These are phyloP conservation scores for Paracentrotus lividus DNA, from an alignment of 53 echinoderm and acorn worm species.

Conservation along the genomic window DNA sequence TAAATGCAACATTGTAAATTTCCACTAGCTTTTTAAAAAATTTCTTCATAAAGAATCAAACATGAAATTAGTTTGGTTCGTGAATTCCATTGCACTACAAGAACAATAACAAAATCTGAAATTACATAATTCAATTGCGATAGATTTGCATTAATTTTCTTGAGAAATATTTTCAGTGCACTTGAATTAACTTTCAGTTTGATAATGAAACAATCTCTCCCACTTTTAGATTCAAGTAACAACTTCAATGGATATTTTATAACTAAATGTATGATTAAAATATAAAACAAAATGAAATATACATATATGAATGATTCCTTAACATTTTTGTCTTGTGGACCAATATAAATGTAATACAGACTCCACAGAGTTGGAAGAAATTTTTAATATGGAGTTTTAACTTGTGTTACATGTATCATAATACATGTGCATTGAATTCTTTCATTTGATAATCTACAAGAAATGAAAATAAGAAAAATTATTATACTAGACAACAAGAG, in stretches of 20 bases:
- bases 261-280: too few relatives aligned
- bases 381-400: neutral
- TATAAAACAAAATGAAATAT: too few relatives aligned
- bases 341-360: neutral
- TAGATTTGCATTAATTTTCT: neutral
- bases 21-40: neutral
- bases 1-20: neutral
- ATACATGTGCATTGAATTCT: neutral
- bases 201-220: neutral
- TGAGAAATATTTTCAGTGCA: neutral
- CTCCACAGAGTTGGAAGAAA: neutral
- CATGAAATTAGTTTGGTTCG: neutral
- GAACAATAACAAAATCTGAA: neutral
- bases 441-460: constrained; percentile 8
- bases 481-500: neutral
- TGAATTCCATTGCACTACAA: neutral
- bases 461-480: neutral
- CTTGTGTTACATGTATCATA: neutral
- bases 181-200: neutral
- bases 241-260: too few relatives aligned
- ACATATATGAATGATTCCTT: neutral
- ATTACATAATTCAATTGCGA: neutral
- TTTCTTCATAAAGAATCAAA: neutral
- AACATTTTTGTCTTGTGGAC: neutral
- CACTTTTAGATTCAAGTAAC: too few relatives aligned